Percentiles rank a stretch among this genome's conserved stretches.
Conservation (phyloP, 1,140 invertebrate species). For the Sitodiplosis mosellana region DNA sequence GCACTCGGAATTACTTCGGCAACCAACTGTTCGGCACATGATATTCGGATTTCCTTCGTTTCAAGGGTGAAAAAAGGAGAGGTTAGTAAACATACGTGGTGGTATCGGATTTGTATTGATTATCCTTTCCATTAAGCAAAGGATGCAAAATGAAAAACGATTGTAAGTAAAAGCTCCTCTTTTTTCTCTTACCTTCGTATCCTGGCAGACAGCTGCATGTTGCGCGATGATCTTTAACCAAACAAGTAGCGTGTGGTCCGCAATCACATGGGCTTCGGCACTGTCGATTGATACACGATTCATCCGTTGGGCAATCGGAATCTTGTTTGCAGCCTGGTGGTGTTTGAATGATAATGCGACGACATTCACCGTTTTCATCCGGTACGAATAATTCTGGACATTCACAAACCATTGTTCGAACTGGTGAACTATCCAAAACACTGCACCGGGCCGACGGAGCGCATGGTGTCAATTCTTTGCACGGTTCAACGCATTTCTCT, state of each 20-base stretch:
- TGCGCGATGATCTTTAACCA: constrained; percentile 63
- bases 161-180: too few relatives aligned
- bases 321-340: constrained; percentile 56
- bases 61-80: too few relatives aligned
- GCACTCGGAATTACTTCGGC: constrained; percentile 60
- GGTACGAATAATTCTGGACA: constrained; percentile 68
- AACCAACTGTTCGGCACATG: constrained; percentile 57
- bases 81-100: too few relatives aligned
- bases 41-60: constrained; percentile 71
- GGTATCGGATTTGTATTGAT: too few relatives aligned
- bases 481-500: constrained; percentile 60
- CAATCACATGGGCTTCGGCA: constrained; percentile 78
- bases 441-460: constrained; percentile 48
- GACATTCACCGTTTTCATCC: constrained; percentile 54
- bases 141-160: too few relatives aligned
- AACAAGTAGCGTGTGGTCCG: constrained; percentile 65
- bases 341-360: constrained; percentile 43
- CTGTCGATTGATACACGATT: constrained; percentile 67
- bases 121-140: too few relatives aligned
- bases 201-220: constrained; percentile 68
- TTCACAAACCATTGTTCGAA: constrained; percentile 66
- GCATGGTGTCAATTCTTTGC: constrained; percentile 51
- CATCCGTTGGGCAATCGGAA: constrained; percentile 52
- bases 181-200: too few relatives aligned
- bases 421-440: constrained; percentile 61